A percentile compares a stretch with the other conserved stretches of the same genome.
phyloP scores from a whole-genome alignment of 2,888 invertebrate genomes.

The Agrenia bidenticulata region DNA sequence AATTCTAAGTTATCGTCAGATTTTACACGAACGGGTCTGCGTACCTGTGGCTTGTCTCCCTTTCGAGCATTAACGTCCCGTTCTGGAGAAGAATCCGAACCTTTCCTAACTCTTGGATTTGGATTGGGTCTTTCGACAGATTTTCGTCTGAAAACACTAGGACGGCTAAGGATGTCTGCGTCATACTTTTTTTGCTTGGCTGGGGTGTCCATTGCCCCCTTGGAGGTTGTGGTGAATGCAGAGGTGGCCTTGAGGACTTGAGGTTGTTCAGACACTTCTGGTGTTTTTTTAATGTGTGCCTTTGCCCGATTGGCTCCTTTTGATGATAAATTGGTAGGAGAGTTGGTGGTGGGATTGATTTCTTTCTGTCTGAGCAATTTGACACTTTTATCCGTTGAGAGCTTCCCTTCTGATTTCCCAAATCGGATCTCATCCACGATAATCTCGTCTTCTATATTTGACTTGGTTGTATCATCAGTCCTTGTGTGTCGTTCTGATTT shows the following conservation, averaged over 20 bases:
- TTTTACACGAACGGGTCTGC: background rate
- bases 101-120: constrained; percentile 40
- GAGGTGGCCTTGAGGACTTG: background rate
- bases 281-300: constrained; percentile 9
- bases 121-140: constrained; percentile 31
- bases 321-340: background rate
- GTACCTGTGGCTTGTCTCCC: background rate
- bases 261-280: background rate
- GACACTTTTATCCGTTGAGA: background rate
- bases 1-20: background rate
- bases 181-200: constrained; percentile 43
- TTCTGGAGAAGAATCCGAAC: constrained; percentile 15
- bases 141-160: background rate
- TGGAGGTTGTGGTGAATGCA: background rate
- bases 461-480: constrained; percentile 13
- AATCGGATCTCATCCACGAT: constrained; percentile 18
- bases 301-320: constrained; percentile 1
- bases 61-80: background rate
- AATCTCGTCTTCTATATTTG: constrained; percentile 39
- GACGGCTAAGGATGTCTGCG: constrained; percentile 47
- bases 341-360: background rate
- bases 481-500: constrained; percentile 22
- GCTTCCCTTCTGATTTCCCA: background rate
- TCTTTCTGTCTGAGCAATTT: background rate
- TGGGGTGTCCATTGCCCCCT: background rate